Evolutionary conservation across 1,140 invertebrate genomes (phyloP).

Genomic region (Latrodectus geometricus): DNA sequence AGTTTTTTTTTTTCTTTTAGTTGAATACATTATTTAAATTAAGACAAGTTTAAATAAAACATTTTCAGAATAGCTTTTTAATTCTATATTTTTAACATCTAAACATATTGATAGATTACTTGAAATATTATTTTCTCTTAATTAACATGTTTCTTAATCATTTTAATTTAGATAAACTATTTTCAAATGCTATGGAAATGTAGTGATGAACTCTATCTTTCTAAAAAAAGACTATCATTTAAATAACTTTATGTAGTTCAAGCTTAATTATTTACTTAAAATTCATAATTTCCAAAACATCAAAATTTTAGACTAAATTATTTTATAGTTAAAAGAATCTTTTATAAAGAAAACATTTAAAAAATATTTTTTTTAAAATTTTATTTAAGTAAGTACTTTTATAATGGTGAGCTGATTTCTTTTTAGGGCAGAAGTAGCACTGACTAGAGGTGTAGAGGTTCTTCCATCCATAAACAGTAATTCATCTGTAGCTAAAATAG

Average conservation of each 20-base stretch:
- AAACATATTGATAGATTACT: too few species aligned
- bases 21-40: too few species aligned
- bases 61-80: too few species aligned
- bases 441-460: slow-evolving; percentile 51
- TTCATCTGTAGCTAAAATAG: slow-evolving; percentile 41
- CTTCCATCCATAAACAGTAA: slow-evolving; percentile 59
- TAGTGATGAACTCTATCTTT: too few species aligned
- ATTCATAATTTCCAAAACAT: not conserved
- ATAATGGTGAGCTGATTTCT: not conserved
- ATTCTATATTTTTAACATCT: too few species aligned
- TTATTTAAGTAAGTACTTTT: not conserved
- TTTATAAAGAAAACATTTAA: not conserved
- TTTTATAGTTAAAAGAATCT: not conserved
- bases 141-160: too few species aligned
- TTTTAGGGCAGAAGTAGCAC: slow-evolving; percentile 53
- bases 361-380: not conserved
- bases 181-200: too few species aligned
- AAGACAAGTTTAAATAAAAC: too few species aligned
- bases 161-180: too few species aligned
- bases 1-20: too few species aligned
- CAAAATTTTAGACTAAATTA: not conserved
- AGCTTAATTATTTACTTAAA: not conserved
- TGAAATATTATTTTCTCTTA: too few species aligned
- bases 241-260: not conserved
- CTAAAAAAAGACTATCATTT: too few species aligned